These are phyloP conservation scores for Bursaphelenchus okinawaensis DNA, from an alignment of 2,888 invertebrate genomes.

Conservation along the genomic window DNA sequence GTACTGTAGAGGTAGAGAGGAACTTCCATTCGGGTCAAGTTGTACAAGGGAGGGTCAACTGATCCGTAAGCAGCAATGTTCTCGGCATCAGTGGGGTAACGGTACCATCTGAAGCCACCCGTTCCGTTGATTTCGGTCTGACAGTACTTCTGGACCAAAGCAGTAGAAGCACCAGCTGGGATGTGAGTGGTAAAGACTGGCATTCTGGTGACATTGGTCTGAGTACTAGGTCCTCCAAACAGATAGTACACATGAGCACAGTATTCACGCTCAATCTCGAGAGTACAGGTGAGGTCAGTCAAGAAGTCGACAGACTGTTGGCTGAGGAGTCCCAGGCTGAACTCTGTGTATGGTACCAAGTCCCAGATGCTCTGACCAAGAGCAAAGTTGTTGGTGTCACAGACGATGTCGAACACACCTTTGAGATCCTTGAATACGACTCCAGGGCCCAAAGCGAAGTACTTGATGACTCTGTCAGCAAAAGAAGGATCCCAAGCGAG, in stretches of 20 bases:
- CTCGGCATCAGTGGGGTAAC: neutral
- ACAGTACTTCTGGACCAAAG: too few species aligned
- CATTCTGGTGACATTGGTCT: conserved; percentile 51
- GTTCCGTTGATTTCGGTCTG: too few species aligned
- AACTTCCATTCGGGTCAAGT: neutral
- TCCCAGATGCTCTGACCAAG: neutral
- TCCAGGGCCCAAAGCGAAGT: neutral
- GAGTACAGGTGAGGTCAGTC: conserved; percentile 2
- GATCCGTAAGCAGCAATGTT: neutral
- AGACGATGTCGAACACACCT: neutral
- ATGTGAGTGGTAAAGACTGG: conserved; percentile 59
- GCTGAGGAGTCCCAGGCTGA: neutral
- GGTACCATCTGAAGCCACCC: neutral
- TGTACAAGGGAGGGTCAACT: neutral
- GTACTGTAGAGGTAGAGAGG: neutral
- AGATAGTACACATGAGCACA: conserved; percentile 72
- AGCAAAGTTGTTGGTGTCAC: neutral
- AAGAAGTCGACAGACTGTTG: neutral
- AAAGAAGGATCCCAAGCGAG: conserved; percentile 36
- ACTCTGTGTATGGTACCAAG: neutral
- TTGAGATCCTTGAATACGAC: conserved; percentile 18
- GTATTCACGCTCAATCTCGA: conserved; percentile 64
- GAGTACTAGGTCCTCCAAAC: conserved; percentile 65
- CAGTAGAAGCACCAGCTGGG: conserved; percentile 55
- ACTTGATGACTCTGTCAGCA: neutral